These are phyloP conservation scores for Nomada lathburiana DNA, from an alignment of 2,888 invertebrate genomes.

Conservation along the genomic window DNA sequence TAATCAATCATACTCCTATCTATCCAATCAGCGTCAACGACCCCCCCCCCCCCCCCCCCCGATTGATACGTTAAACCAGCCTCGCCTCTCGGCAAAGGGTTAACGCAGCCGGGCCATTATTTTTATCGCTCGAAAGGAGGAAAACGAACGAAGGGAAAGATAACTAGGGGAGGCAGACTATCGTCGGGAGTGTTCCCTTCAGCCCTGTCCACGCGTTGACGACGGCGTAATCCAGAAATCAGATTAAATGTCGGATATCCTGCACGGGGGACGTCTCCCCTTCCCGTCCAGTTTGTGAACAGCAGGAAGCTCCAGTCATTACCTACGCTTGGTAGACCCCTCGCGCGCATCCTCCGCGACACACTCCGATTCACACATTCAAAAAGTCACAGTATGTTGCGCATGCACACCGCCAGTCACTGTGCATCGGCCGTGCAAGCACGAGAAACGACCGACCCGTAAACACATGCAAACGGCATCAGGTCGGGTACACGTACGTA, in stretches of 20 bases:
- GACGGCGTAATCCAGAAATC: conserved; percentile 83
- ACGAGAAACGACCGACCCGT: conserved; percentile 31
- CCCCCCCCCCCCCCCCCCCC: conserved; percentile 2
- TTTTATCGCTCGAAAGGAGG: conserved; percentile 43
- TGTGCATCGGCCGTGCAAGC: conserved; percentile 60
- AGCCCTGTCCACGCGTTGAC: conserved; percentile 71
- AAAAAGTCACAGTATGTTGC: conserved; percentile 62
- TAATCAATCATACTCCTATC: conserved; percentile 1
- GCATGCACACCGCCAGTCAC: conserved; percentile 48
- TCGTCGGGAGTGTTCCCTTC: conserved; percentile 69
- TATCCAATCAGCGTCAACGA: not conserved
- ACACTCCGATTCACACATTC: conserved; percentile 81
- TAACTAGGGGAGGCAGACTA: conserved; percentile 38
- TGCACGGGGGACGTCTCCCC: conserved; percentile 79
- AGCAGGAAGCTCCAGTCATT: conserved; percentile 83
- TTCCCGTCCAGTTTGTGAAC: conserved; percentile 76
- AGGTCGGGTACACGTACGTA: not conserved
- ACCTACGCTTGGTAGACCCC: conserved; percentile 79
- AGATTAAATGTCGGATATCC: conserved; percentile 84
- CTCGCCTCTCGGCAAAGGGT: conserved; percentile 24
- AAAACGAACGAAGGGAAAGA: conserved; percentile 32
- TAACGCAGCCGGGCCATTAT: conserved; percentile 43
- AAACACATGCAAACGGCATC: conserved; percentile 19
- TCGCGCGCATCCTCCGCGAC: conserved; percentile 80
- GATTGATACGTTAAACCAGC: conserved; percentile 20